Conservation (phyloP, 2,113 vertebrate species). For the Salvelinus fontinalis region DNA sequence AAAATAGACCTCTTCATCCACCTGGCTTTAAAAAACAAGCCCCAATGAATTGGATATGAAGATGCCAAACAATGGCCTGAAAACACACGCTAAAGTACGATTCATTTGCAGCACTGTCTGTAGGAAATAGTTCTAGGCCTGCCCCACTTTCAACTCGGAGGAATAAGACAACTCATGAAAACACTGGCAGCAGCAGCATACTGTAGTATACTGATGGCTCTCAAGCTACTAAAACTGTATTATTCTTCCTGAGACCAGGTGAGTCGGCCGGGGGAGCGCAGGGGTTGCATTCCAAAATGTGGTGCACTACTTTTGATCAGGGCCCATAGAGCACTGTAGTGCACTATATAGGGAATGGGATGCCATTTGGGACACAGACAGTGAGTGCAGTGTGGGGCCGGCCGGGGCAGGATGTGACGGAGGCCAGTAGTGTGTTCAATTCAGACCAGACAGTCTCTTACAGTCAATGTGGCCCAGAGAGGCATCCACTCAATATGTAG, state of each 20-base stretch:
- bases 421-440: neutral
- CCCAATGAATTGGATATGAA: neutral
- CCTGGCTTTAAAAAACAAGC: neutral
- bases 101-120: neutral
- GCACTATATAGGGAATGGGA: too few species aligned
- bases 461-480: too few species aligned
- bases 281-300: too few species aligned
- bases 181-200: neutral
- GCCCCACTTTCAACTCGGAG: neutral
- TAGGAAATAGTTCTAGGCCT: conserved; percentile 16
- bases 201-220: neutral
- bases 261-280: neutral
- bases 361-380: too few species aligned
- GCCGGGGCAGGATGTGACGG: neutral
- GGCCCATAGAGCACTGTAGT: too few species aligned
- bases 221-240: conserved; percentile 23
- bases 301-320: too few species aligned
- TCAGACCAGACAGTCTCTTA: too few species aligned
- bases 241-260: conserved; percentile 20
- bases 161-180: conserved; percentile 3
- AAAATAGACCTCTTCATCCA: neutral
- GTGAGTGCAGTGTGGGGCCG: neutral
- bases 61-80: neutral
- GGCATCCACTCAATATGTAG: neutral
- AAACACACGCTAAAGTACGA: neutral